A percentile compares a stretch with the other conserved stretches of the same genome.
Conservation (phyloP, 2,888 invertebrate species). For the Phlogophora meticulosa region DNA sequence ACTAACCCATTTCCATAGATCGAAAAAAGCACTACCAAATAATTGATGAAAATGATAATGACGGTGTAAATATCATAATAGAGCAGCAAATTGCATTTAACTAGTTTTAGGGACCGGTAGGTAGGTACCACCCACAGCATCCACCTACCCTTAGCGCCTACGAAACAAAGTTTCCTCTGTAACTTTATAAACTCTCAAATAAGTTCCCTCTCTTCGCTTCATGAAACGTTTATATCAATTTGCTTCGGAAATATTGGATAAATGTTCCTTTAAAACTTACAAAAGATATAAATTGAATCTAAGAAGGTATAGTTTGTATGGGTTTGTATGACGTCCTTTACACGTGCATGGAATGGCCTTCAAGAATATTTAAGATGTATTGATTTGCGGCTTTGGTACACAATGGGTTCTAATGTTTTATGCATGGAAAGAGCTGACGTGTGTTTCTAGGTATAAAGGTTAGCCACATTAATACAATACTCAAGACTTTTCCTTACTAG, state of each 20-base stretch:
- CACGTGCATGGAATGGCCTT: conserved; percentile 24
- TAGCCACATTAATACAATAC: not conserved
- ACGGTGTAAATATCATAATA: not conserved
- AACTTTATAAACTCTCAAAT: conserved; percentile 74
- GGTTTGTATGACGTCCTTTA: conserved; percentile 41
- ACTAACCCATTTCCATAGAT: too few relatives aligned
- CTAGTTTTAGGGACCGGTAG: conserved; percentile 34
- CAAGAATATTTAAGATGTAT: conserved; percentile 44
- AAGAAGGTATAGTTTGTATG: conserved; percentile 5
- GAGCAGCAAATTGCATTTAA: conserved; percentile 3
- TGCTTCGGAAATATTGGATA: conserved; percentile 80
- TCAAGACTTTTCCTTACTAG: not conserved
- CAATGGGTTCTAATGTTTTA: not conserved
- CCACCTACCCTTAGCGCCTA: conserved; percentile 59
- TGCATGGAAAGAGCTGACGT: not conserved
- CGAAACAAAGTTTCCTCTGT: conserved; percentile 74
- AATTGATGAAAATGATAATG: not conserved
- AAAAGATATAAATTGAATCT: conserved; percentile 58
- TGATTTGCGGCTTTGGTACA: conserved; percentile 35
- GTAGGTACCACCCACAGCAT: not conserved
- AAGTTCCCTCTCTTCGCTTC: conserved; percentile 75
- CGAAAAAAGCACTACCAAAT: not conserved
- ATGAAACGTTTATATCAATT: conserved; percentile 80
- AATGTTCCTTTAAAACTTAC: conserved; percentile 74
- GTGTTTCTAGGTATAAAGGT: not conserved